Base-by-base conservation (phyloP, 2,113 vertebrate species). In the Calypte anna region DNA sequence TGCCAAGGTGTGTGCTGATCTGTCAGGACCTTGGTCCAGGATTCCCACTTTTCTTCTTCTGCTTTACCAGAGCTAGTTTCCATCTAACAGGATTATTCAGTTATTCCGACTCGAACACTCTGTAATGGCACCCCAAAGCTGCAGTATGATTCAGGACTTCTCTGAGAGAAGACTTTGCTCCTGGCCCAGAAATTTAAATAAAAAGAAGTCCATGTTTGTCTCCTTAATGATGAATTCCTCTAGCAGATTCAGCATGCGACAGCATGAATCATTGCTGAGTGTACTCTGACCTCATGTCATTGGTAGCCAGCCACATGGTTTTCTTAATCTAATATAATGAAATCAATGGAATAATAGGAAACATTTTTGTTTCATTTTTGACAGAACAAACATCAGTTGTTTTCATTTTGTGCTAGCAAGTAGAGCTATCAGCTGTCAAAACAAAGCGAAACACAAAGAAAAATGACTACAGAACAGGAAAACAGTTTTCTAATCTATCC, bases 1-100 rank as follows among this genome's bases (percentile, higher is more conserved):
- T 91, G 96, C 95, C 95, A 96, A 88, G 62, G 85, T 85, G 82
- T 46, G 50, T 54, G 70, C 40, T 91, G 86, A 80, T 93, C 86
- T 92, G 76, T 79, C 2, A 0, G 18, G 20, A 93, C 28, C 31
- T 23, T 55, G 22, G 38, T 70, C 88, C 79, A 88, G 86, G 80
- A 88, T 77, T 94, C 33, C 57, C 67, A 58, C 25, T 73, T 76
- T 40, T 78, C 25, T 73, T 72, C 46, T 76, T 61, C 62, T 79
- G 30, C 79, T 91, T 90, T 59, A 76, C 21, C 31, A 78, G 50
- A 87, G 64, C 20, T 67, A 5, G 33, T 51, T 79, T 82, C 40
- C 70, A 9, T 43, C 4, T 57, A 76, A 54, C 18, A 31, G 40
- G 54, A 76, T 17, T 64, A 58, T 54, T 68, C 20, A 43, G 40